These are phyloP conservation scores for Patella caerulea DNA, from an alignment of 2,888 invertebrate species.

Conservation along the genomic window DNA sequence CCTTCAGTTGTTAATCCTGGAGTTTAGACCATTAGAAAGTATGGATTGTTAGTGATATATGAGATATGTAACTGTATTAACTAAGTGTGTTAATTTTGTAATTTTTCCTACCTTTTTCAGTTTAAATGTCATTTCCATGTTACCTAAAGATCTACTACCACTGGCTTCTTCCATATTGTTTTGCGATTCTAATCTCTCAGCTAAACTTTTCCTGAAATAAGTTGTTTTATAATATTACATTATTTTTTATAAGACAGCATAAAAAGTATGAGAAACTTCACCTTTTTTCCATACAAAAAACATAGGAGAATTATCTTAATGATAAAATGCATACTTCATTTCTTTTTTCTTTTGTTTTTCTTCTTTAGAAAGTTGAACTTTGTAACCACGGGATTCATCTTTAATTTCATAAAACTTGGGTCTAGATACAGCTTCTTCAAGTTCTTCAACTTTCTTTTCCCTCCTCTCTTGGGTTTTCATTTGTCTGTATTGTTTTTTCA, in stretches of 20 bases:
- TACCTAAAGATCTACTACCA: slow-evolving; percentile 73
- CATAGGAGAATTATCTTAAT: background rate
- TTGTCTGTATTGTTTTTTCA: slow-evolving; percentile 76
- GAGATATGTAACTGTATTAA: too few relatives aligned
- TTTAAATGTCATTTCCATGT: slow-evolving; percentile 64
- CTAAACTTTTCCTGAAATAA: slow-evolving; percentile 79
- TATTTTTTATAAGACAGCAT: too few relatives aligned
- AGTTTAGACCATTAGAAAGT: too few relatives aligned
- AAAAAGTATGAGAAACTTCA: too few relatives aligned
- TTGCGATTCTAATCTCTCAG: slow-evolving; percentile 81
- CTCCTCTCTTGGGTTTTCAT: slow-evolving; percentile 72
- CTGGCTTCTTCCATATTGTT: slow-evolving; percentile 70
- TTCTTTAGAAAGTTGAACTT: slow-evolving; percentile 73
- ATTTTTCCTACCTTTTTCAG: slow-evolving; percentile 53
- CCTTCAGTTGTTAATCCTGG: too few relatives aligned
- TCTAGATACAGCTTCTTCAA: slow-evolving; percentile 53
- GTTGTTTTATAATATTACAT: background rate
- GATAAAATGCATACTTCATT: slow-evolving; percentile 30
- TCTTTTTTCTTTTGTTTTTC: slow-evolving; percentile 46
- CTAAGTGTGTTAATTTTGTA: background rate
- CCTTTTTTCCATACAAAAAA: too few relatives aligned
- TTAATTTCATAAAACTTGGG: slow-evolving; percentile 78
- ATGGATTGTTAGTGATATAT: too few relatives aligned
- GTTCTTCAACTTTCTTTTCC: slow-evolving; percentile 62
- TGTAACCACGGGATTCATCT: slow-evolving; percentile 70